phyloP scores from a whole-genome alignment of 2,113 vertebrate genomes.

The Struthidea cinerea region DNA sequence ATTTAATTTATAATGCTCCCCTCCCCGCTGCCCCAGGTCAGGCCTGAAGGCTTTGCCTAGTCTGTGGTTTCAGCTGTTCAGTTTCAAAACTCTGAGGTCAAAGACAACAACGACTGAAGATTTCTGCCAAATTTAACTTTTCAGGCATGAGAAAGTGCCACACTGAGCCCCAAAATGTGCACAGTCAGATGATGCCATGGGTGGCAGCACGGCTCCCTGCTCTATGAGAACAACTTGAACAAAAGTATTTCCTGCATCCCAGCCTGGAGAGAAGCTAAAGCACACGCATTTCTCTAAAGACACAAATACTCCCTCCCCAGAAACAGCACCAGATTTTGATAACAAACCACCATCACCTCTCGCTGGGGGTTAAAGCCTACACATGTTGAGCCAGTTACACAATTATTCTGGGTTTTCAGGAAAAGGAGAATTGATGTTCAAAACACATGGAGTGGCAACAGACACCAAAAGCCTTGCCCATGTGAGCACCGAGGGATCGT shows the following conservation, averaged over 20 bases:
- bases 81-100: not conserved
- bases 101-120: not conserved
- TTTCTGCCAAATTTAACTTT: not conserved
- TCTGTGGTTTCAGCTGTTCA: not conserved
- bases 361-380: not conserved
- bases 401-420: not conserved
- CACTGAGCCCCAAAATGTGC: not conserved
- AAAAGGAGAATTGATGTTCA: not conserved
- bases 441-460: accelerated
- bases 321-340: not conserved
- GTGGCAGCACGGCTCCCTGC: not conserved
- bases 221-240: too few relatives aligned
- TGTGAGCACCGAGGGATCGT: accelerated
- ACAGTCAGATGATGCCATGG: accelerated
- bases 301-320: not conserved
- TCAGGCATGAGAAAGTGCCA: not conserved
- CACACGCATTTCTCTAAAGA: not conserved
- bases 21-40: not conserved
- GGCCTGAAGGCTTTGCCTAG: not conserved
- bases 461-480: not conserved
- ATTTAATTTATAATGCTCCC: not conserved
- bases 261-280: not conserved
- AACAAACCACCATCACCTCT: not conserved
- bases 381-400: not conserved
- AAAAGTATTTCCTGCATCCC: not conserved